Base-by-base conservation (phyloP, 2,888 invertebrate genomes). In the Melieria picta region DNA sequence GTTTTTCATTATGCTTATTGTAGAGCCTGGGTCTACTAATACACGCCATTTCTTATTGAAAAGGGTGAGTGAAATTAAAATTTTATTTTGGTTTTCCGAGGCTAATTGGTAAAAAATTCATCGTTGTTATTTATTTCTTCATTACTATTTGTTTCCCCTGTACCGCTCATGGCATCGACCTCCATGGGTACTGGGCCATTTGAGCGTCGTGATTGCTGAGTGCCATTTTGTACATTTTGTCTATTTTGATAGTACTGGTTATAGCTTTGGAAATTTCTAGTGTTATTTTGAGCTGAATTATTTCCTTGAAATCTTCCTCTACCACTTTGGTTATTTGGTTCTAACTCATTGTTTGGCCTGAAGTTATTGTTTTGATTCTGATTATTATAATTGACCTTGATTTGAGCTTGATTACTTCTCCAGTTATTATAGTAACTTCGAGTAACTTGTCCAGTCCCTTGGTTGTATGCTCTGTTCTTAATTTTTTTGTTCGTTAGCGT, bases 11-110 rank as follows among this genome's bases (percentile, higher is more conserved):
- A 50, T 63, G 11, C 50, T 63, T 46, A 63, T 63, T 1, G 63
- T 63, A 48, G 63, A 63, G 7, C 63, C 63, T 16, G 63, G 63
- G 11, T 63, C 63, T 63, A 63, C 63, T 16, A 63, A 13, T 42
- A 48, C 42, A 3, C n/a, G 10, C 47, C 63, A 63, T 48, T 63
- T 48, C 6, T 16, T 50, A 9, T 16, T 1, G 1, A 63, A 50
- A 0, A 63, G 16, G 1, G 57, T 30, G 4, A 30, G 10, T 30
- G 2, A 0, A 30, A 57, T 30, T 9, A 57, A 57, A 57, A 57
- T 57, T 57, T 57, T 57, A 2, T 57, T 57, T 30, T 57, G 57
- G 7, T 57, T 57, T 30, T 57, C 57, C 57, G 57, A 57, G 57
- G 57, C 57, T 57, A 57, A 4, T 57, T 57, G 3, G 30, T 13